Conservation (phyloP, 2,888 invertebrate genomes). For the Macroteleia sp. region DNA sequence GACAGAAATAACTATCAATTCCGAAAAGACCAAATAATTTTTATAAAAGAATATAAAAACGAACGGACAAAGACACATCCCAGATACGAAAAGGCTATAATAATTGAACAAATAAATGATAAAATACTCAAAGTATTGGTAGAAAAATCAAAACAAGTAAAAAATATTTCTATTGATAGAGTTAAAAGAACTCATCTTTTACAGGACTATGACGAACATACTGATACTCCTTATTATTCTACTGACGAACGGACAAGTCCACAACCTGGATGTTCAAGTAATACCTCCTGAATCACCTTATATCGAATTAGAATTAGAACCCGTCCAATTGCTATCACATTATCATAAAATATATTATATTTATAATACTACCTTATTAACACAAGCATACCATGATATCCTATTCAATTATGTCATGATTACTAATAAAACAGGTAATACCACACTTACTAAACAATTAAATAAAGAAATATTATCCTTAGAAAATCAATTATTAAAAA, state of each 20-base stretch:
- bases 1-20: too few relatives aligned
- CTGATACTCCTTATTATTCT: background rate
- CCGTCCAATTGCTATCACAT: conserved; percentile 2
- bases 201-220: background rate
- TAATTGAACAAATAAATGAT: too few relatives aligned
- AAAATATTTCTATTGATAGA: conserved; percentile 13
- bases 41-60: too few relatives aligned
- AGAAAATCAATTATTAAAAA: conserved; percentile 1
- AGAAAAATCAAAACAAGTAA: conserved; percentile 2
- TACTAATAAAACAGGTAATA: conserved; percentile 1
- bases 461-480: background rate
- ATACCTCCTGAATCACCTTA: background rate
- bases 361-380: conserved; percentile 5
- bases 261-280: background rate
- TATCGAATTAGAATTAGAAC: conserved; percentile 4
- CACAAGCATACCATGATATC: background rate
- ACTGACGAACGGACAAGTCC: background rate
- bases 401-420: background rate
- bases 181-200: conserved; percentile 9
- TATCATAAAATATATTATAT: conserved; percentile 11
- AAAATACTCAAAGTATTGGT: too few relatives aligned
- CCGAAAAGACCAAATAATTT: too few relatives aligned
- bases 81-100: too few relatives aligned
- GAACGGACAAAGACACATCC: too few relatives aligned
- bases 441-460: background rate